Base-by-base conservation (phyloP, 1,140 invertebrate genomes). In the Steinernema feltiae region DNA sequence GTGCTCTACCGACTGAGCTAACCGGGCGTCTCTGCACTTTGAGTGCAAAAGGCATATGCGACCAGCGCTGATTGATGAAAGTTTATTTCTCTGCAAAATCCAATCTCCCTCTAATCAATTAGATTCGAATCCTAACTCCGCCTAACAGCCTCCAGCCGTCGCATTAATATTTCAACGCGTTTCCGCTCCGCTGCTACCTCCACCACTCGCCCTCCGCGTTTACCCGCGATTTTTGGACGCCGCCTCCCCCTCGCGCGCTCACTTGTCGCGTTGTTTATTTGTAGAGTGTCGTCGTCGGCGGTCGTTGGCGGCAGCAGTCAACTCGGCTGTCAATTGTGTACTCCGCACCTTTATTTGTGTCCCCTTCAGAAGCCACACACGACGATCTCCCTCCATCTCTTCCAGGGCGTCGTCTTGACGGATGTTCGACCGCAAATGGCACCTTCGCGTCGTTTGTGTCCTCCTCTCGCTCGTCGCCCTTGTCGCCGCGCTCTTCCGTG, bases 1-100 rank as follows among this genome's bases (percentile, higher is more conserved):
- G 81, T 83, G 81, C 82, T 82, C 81, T 84, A 75, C 35, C 30
- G 30, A 32, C 30, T 69, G 30, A 31, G 32, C 7, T 46, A 27
- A n/a, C n/a, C n/a, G n/a, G n/a, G n/a, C n/a, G n/a, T n/a, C n/a
- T n/a, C n/a, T n/a, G n/a, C n/a, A n/a, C n/a, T n/a, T n/a, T n/a
- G n/a, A n/a, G n/a, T n/a, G n/a, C n/a, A n/a, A n/a, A n/a, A n/a
- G n/a, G n/a, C n/a, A n/a, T n/a, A n/a, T n/a, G n/a, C n/a, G n/a
- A n/a, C n/a, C n/a, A n/a, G n/a, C n/a, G n/a, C n/a, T n/a, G n/a
- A n/a, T n/a, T n/a, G n/a, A n/a, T n/a, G n/a, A n/a, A n/a, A n/a
- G n/a, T n/a, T n/a, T n/a, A n/a, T n/a, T n/a, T n/a, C n/a, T n/a
- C n/a, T n/a, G n/a, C n/a, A n/a, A n/a, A n/a, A n/a, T n/a, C n/a